A percentile compares a stretch with the other conserved stretches of the same genome.
Evolutionary conservation across 2,113 vertebrate species (phyloP).

Genomic region (Saccopteryx leptura): DNA sequence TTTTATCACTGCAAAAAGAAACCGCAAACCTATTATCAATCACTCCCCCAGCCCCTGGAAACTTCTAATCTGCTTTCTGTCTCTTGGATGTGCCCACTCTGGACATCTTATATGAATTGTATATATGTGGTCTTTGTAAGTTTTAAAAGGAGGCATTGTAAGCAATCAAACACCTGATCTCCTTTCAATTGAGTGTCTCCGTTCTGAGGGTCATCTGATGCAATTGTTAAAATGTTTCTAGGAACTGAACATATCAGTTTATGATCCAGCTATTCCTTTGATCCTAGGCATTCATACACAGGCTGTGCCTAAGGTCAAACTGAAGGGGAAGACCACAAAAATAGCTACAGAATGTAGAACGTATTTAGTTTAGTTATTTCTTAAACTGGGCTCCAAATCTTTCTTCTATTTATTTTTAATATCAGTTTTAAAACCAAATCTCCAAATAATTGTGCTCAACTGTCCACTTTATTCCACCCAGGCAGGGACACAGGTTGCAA

Average conservation of each 20-base stretch:
- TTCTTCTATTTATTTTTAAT: conserved; percentile 42
- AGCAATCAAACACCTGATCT: conserved; percentile 33
- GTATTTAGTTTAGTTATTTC: neutral
- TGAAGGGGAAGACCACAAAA: conserved; percentile 19
- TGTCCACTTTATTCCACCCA: conserved; percentile 18
- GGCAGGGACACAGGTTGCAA: neutral
- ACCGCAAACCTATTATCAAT: neutral
- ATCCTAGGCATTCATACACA: neutral
- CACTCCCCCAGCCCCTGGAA: neutral
- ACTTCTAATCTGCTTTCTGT: neutral
- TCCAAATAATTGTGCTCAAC: conserved; percentile 14
- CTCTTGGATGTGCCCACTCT: neutral
- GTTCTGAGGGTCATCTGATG: neutral
- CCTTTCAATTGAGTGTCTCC: conserved; percentile 15
- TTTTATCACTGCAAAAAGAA: neutral
- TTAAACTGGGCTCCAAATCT: neutral
- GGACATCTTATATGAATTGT: neutral
- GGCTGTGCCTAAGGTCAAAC: conserved; percentile 28
- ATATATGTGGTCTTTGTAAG: neutral
- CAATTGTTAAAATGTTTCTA: neutral
- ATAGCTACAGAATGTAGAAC: neutral
- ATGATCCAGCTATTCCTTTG: neutral
- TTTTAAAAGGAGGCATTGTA: conserved; percentile 6
- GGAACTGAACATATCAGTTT: neutral
- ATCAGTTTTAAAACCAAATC: conserved; percentile 45